Evolutionary conservation across 2,113 vertebrate species (phyloP).

Genomic region (Anthoscopus minutus): DNA sequence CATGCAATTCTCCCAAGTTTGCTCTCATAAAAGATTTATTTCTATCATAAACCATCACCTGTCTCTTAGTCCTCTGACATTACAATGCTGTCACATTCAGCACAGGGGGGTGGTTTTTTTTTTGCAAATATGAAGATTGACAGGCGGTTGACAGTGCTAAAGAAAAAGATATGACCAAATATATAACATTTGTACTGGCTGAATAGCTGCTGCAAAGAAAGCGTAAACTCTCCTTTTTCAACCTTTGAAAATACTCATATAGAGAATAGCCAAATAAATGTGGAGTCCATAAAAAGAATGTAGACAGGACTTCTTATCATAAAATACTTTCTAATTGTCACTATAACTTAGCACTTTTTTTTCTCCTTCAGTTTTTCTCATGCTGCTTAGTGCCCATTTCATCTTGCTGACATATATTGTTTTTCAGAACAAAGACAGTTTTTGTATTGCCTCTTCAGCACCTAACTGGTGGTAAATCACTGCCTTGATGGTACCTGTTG

Average conservation of each 20-base stretch:
- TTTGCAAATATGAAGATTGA: constrained; percentile 56
- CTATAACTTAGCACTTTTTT: not conserved
- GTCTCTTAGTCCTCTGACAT: constrained; percentile 60
- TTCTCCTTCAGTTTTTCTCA: not conserved
- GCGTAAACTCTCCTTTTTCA: not conserved
- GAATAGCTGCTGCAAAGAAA: constrained; percentile 18
- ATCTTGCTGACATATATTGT: not conserved
- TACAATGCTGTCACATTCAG: constrained; percentile 49
- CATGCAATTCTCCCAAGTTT: constrained; percentile 67
- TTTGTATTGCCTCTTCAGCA: not conserved
- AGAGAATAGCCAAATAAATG: not conserved
- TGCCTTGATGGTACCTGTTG: rapidly evolving
- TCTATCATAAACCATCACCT: constrained; percentile 71
- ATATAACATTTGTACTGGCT: constrained; percentile 10
- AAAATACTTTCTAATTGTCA: not conserved
- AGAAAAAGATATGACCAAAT: not conserved
- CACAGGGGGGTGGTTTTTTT: constrained; percentile 15
- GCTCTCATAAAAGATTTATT: constrained; percentile 74
- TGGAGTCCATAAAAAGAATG: not conserved
- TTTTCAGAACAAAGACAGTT: not conserved
- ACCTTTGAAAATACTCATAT: not conserved
- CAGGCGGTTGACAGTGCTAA: not conserved
- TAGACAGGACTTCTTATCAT: not conserved
- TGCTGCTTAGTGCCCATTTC: not conserved
- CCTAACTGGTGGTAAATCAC: not conserved